Evolutionary conservation across 2,797 vertebrate species (phyloP).

Genomic region (Phoeniculus purpureus): DNA sequence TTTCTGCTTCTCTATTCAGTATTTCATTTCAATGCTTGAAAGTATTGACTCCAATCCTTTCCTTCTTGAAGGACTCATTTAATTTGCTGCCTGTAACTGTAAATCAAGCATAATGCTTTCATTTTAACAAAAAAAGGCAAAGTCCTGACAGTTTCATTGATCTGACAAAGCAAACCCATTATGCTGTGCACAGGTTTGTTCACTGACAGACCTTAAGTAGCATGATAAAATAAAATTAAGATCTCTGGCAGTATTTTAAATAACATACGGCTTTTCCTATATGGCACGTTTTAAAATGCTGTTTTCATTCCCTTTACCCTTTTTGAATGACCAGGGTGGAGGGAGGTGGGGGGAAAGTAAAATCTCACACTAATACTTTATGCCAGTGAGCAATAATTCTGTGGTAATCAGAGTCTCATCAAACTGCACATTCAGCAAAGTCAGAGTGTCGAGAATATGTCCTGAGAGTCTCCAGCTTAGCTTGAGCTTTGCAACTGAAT

Average conservation of each 20-base stretch:
- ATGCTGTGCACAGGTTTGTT: background rate
- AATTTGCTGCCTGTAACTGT: background rate
- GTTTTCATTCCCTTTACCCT: background rate
- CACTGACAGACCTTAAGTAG: background rate
- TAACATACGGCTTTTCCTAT: background rate
- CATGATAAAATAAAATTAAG: background rate
- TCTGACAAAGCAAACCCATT: background rate
- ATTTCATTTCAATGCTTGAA: constrained; percentile 56
- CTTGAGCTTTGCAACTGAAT: constrained; percentile 36
- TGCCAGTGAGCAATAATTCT: constrained; percentile 7
- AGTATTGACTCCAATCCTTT: constrained; percentile 42
- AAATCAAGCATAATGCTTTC: background rate
- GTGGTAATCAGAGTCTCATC: background rate
- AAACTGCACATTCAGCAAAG: constrained; percentile 53
- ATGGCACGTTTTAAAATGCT: background rate
- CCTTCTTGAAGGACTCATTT: background rate
- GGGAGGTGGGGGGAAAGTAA: fast-evolving
- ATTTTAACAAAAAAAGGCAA: background rate
- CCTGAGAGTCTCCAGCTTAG: constrained; percentile 18
- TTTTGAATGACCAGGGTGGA: background rate
- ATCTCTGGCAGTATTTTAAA: background rate
- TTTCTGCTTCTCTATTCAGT: constrained; percentile 53
- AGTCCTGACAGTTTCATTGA: background rate
- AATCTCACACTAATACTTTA: constrained; percentile 5
- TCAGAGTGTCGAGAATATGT: background rate